A percentile compares a stretch with the other conserved stretches of the same genome.
Conservation (phyloP, 2,113 vertebrate species). For the Podarcis raffonei region DNA sequence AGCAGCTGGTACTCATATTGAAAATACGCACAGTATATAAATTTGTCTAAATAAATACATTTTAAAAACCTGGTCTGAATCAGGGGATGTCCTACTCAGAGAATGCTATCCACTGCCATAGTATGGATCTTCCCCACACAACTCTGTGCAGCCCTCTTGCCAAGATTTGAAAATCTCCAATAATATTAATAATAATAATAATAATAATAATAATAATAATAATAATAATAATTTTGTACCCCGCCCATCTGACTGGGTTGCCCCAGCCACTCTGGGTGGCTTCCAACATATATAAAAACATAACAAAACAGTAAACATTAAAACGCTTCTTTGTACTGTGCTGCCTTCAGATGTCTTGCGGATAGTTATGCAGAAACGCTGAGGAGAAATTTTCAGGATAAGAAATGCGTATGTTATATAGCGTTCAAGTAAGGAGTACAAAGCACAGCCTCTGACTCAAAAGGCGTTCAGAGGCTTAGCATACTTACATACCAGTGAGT, state of each 20-base stretch:
- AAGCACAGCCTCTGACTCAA: conserved; percentile 52
- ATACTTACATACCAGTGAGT: conserved; percentile 88
- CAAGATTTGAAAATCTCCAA: conserved; percentile 2
- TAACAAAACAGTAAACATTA: too few species aligned
- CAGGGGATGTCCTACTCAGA: neutral
- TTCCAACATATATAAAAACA: too few species aligned
- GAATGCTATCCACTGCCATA: neutral
- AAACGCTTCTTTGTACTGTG: too few species aligned
- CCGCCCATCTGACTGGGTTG: too few species aligned
- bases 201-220: neutral
- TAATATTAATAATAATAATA: neutral
- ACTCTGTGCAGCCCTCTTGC: neutral
- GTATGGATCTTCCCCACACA: neutral
- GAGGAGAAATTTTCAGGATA: conserved; percentile 9
- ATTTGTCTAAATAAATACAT: too few species aligned
- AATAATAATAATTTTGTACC: too few species aligned
- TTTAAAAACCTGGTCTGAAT: neutral
- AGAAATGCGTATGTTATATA: conserved; percentile 15
- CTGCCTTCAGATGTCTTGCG: too few species aligned
- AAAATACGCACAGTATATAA: too few species aligned
- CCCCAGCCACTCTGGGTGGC: too few species aligned
- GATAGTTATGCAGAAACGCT: neutral
- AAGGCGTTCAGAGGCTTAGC: conserved; percentile 9
- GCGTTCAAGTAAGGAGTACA: conserved; percentile 11
- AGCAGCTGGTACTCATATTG: too few species aligned